phyloP scores from a whole-genome alignment of 2,113 vertebrate genomes.

The Hydropotes inermis region DNA sequence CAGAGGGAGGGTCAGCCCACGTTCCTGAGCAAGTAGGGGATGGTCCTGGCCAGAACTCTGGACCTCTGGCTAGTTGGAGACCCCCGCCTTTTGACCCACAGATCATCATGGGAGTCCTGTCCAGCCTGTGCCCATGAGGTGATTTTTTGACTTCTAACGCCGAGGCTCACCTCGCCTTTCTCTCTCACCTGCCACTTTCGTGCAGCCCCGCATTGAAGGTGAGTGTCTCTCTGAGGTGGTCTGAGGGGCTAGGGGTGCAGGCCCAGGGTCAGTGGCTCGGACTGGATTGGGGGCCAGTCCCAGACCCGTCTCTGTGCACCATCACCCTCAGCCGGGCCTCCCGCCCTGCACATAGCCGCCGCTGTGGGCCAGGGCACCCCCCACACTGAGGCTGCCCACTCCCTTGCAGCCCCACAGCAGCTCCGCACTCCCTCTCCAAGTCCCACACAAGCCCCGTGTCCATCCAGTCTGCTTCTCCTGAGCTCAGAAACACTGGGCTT shows the following conservation, averaged over 20 bases:
- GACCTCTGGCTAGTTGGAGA: not conserved
- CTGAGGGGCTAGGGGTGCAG: not conserved
- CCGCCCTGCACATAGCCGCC: not conserved
- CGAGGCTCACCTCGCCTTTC: not conserved
- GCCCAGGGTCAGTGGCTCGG: not conserved
- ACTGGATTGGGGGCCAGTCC: conserved; percentile 42
- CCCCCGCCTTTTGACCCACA: not conserved
- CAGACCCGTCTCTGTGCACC: conserved; percentile 55
- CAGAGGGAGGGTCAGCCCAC: not conserved
- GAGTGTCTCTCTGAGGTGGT: not conserved
- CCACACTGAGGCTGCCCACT: not conserved
- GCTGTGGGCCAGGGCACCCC: not conserved
- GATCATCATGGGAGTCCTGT: not conserved
- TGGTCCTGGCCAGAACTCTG: not conserved
- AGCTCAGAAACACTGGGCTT: not conserved
- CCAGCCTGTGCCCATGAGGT: not conserved
- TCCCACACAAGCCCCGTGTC: not conserved
- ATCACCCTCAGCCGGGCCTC: conserved; percentile 62
- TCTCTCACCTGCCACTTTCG: conserved; percentile 55
- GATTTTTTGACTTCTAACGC: not conserved
- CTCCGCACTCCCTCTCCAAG: not conserved
- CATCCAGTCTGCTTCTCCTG: not conserved
- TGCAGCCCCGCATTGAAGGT: conserved; percentile 52
- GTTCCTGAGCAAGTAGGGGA: not conserved
- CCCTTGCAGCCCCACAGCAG: not conserved